Conservation (phyloP, 2,113 vertebrate species). For the Urocynchramus pylzowi region DNA sequence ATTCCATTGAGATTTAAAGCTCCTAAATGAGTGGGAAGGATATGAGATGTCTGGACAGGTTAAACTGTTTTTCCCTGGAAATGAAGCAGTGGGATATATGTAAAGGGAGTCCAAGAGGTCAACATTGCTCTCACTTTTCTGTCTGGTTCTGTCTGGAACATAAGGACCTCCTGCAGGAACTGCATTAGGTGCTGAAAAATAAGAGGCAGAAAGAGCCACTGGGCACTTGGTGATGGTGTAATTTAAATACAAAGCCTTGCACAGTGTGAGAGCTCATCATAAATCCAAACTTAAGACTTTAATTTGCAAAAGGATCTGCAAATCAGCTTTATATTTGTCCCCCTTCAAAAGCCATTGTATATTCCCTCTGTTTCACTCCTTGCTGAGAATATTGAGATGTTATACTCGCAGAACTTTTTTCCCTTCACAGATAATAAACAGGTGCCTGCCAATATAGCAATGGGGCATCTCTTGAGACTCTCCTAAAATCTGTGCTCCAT, state of each 20-base stretch:
- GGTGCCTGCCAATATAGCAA: not conserved
- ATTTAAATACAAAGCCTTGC: not conserved
- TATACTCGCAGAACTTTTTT: not conserved
- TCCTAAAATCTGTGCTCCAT: not conserved
- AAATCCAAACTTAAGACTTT: not conserved
- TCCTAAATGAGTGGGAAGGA: not conserved
- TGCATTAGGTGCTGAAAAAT: not conserved
- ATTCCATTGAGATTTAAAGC: not conserved
- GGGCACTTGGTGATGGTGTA: not conserved
- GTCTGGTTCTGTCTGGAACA: not conserved
- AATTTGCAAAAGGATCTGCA: not conserved
- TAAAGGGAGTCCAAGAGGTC: not conserved
- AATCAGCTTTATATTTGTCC: not conserved
- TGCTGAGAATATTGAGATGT: not conserved
- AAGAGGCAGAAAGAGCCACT: not conserved
- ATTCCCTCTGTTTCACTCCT: not conserved
- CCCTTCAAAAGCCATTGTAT: not conserved
- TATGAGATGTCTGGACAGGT: not conserved
- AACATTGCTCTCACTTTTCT: not conserved
- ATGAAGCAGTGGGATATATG: not conserved
- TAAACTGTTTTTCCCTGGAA: not conserved
- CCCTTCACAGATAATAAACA: not conserved
- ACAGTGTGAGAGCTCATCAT: not conserved
- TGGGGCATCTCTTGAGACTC: not conserved
- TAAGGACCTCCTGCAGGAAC: not conserved